Conservation (phyloP, 2,888 invertebrate genomes). For the Andrena fulva region DNA sequence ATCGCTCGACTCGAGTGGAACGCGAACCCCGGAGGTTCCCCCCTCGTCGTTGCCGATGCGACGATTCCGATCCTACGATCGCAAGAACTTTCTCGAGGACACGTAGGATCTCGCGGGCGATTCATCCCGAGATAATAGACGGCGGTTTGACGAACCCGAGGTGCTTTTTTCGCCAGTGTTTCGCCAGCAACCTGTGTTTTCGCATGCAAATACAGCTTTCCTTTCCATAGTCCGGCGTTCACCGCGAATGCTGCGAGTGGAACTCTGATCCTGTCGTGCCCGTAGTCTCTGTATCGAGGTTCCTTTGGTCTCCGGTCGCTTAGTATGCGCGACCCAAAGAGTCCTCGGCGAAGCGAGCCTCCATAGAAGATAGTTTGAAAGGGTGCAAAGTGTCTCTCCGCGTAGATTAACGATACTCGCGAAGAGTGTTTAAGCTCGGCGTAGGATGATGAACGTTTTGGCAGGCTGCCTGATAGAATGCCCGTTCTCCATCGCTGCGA, state of each 20-base stretch:
- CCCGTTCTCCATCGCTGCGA: neutral
- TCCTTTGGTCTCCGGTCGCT: neutral
- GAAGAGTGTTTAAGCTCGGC: neutral
- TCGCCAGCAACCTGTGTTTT: constrained; percentile 21
- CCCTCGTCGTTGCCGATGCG: neutral
- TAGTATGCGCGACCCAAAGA: neutral
- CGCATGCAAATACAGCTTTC: constrained; percentile 45
- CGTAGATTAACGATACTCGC: neutral
- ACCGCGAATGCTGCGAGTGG: neutral
- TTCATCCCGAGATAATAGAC: constrained; percentile 21
- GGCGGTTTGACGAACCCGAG: constrained; percentile 30
- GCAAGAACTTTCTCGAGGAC: constrained; percentile 35
- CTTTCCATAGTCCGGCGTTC: neutral
- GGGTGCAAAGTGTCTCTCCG: neutral
- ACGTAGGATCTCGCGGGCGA: constrained; percentile 26
- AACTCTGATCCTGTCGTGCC: neutral
- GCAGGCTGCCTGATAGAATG: constrained; percentile 12
- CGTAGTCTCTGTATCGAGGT: neutral
- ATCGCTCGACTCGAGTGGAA: neutral
- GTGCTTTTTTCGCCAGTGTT: neutral
- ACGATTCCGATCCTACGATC: neutral
- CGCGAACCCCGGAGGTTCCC: no score
- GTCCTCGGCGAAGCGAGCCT: neutral
- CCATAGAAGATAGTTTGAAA: neutral
- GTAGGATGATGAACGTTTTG: constrained; percentile 33